Percentiles rank a stretch among this genome's conserved stretches.
Evolutionary conservation across 2,888 invertebrate genomes (phyloP).

Genomic region (Halocaridina rubra): DNA sequence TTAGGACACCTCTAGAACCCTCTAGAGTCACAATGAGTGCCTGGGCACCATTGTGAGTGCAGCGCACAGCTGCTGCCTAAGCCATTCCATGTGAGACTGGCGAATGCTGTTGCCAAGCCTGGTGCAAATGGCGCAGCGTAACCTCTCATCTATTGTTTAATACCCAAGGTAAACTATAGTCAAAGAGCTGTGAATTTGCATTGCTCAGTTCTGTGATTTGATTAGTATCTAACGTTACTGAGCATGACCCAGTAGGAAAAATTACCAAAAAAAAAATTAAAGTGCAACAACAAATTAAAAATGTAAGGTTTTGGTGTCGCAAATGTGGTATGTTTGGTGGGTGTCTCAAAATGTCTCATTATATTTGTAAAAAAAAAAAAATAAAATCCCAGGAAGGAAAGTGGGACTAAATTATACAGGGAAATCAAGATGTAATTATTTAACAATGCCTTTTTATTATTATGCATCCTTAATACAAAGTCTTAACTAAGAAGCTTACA

Average conservation of each 20-base stretch:
- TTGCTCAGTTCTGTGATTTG: slow-evolving; percentile 43
- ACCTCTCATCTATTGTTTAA: slow-evolving; percentile 36
- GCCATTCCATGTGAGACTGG: slow-evolving; percentile 45
- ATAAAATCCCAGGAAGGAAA: no score
- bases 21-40: slow-evolving; percentile 29
- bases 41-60: slow-evolving; percentile 30
- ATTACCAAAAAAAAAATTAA: background rate
- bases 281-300: slow-evolving; percentile 3
- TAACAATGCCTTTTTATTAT: no score
- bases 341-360: background rate
- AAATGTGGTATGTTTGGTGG: slow-evolving; percentile 24
- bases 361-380: background rate
- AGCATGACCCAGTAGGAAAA: slow-evolving; percentile 43
- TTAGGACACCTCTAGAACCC: slow-evolving; percentile 39
- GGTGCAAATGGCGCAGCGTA: slow-evolving; percentile 15
- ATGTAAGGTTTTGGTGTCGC: slow-evolving; percentile 43
- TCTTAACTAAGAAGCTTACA: slow-evolving; percentile 13
- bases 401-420: no score
- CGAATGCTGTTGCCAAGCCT: slow-evolving; percentile 23
- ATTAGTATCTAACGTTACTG: slow-evolving; percentile 46
- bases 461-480: no score
- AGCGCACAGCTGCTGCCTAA: slow-evolving; percentile 32
- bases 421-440: no score
- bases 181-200: slow-evolving; percentile 43
- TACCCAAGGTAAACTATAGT: slow-evolving; percentile 10